A percentile compares a stretch with the other conserved stretches of the same genome.
Conservation (phyloP, 30 jellyfish, hydroid and myxozoan genomes). For the Cassiopea xamachana region DNA sequence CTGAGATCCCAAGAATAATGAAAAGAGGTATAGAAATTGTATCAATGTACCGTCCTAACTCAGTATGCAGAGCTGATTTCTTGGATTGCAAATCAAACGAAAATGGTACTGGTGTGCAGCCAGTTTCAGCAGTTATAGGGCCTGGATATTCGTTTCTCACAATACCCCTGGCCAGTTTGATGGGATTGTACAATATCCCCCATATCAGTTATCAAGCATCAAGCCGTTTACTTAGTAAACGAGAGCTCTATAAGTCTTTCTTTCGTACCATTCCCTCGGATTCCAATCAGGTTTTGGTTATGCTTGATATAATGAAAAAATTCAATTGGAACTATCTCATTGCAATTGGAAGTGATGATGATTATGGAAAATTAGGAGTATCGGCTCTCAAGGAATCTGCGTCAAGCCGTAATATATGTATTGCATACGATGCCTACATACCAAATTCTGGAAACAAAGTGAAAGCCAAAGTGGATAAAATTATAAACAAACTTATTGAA, state of each 20-base stretch:
- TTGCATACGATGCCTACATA: conserved; percentile 79
- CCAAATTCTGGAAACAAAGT: conserved; percentile 73
- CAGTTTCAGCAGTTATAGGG: conserved; percentile 80
- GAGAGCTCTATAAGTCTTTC: conserved; percentile 82
- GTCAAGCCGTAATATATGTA: conserved; percentile 71
- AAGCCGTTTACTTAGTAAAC: conserved; percentile 82
- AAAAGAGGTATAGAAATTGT: conserved; percentile 93
- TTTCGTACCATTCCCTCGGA: conserved; percentile 96
- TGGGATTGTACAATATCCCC: conserved; percentile 81
- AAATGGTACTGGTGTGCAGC: conserved; percentile 34
- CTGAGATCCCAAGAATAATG: conserved; percentile 78
- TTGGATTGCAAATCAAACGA: conserved; percentile 62
- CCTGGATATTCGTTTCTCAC: conserved; percentile 81
- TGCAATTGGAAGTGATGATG: conserved; percentile 96
- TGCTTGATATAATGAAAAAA: conserved; percentile 82
- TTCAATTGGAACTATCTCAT: conserved; percentile 84
- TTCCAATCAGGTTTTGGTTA: conserved; percentile 79
- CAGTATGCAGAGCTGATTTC: conserved; percentile 92
- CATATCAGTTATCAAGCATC: conserved; percentile 92
- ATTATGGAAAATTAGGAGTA: conserved; percentile 88
- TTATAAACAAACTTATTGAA: conserved; percentile 42
- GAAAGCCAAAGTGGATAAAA: conserved; percentile 53
- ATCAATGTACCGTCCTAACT: conserved; percentile 83
- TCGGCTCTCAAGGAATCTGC: conserved; percentile 81
- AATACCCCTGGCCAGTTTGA: conserved; percentile 89